These are phyloP conservation scores for Gadopsis marmoratus DNA, from an alignment of 2,797 vertebrate genomes.

Conservation along the genomic window DNA sequence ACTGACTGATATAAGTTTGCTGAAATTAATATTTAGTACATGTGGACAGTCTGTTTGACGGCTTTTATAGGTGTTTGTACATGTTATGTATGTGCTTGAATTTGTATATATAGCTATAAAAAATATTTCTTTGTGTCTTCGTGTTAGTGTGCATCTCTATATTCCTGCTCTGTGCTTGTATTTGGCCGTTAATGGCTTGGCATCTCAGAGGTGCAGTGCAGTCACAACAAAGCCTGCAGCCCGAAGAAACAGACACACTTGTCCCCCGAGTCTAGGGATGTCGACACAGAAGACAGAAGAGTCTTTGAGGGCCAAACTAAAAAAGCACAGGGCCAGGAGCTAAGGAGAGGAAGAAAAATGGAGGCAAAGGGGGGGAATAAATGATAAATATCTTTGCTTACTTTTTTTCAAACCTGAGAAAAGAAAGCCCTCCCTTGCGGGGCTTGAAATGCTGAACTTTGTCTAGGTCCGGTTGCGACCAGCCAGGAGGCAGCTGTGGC, in stretches of 20 bases:
- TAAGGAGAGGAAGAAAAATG: slow-evolving; percentile 46
- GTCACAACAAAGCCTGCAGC: slow-evolving; percentile 64
- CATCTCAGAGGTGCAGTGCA: slow-evolving; percentile 50
- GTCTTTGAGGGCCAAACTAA: slow-evolving; percentile 71
- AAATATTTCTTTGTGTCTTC: not conserved
- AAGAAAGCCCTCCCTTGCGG: slow-evolving; percentile 48
- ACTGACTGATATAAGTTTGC: slow-evolving; percentile 11
- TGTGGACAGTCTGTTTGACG: not conserved
- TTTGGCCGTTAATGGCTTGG: slow-evolving; percentile 32
- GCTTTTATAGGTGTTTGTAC: not conserved
- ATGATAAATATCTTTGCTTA: slow-evolving; percentile 79
- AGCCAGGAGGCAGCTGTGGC: slow-evolving; percentile 78
- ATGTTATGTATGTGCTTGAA: not conserved
- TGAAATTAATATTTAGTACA: slow-evolving; percentile 12
- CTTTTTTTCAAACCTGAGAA: slow-evolving; percentile 71
- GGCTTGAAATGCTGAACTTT: slow-evolving; percentile 75
- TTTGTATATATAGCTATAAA: not conserved
- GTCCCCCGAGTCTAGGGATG: slow-evolving; percentile 66
- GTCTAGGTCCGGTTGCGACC: slow-evolving; percentile 65
- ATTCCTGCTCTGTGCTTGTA: slow-evolving; percentile 15
- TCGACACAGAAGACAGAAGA: slow-evolving; percentile 60
- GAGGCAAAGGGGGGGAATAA: slow-evolving; percentile 41
- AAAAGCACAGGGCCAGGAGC: slow-evolving; percentile 61
- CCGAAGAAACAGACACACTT: slow-evolving; percentile 51
- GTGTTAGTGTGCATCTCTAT: slow-evolving; percentile 8